phyloP scores from a whole-genome alignment of 2,113 vertebrate species.

The Osmerus mordax region DNA sequence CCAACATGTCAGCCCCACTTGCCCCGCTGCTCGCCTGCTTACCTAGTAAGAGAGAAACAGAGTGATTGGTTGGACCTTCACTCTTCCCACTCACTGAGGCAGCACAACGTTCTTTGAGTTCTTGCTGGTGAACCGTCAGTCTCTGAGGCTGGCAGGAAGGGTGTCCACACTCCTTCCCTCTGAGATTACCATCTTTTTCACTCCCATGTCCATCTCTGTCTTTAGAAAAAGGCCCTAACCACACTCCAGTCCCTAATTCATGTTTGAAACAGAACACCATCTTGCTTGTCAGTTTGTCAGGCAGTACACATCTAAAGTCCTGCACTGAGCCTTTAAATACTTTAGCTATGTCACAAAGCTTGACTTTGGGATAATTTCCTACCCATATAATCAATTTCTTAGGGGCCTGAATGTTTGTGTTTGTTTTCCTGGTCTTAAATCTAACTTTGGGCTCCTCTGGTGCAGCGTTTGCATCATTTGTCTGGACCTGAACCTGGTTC shows the following conservation, averaged over 20 bases:
- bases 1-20: slow-evolving; percentile 11
- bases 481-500: background rate
- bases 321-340: slow-evolving; percentile 21
- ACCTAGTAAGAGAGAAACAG: slow-evolving; percentile 19
- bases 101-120: background rate
- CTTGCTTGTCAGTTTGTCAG: slow-evolving; percentile 37
- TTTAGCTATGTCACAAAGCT: slow-evolving; percentile 47
- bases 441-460: background rate
- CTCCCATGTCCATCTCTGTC: background rate
- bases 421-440: background rate
- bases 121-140: slow-evolving; percentile 6
- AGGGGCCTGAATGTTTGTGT: background rate
- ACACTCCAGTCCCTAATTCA: slow-evolving; percentile 35
- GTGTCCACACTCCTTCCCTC: slow-evolving; percentile 12
- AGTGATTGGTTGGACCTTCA: slow-evolving; percentile 17
- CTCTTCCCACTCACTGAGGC: background rate
- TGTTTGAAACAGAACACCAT: slow-evolving; percentile 51
- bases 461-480: background rate
- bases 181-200: background rate
- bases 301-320: slow-evolving; percentile 34
- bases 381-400: slow-evolving; percentile 20
- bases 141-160: slow-evolving; percentile 5
- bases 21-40: background rate
- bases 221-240: slow-evolving; percentile 24
- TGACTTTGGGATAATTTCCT: slow-evolving; percentile 39